These are phyloP conservation scores for Diceros bicornis DNA, from an alignment of 2,797 vertebrate species.

Conservation along the genomic window DNA sequence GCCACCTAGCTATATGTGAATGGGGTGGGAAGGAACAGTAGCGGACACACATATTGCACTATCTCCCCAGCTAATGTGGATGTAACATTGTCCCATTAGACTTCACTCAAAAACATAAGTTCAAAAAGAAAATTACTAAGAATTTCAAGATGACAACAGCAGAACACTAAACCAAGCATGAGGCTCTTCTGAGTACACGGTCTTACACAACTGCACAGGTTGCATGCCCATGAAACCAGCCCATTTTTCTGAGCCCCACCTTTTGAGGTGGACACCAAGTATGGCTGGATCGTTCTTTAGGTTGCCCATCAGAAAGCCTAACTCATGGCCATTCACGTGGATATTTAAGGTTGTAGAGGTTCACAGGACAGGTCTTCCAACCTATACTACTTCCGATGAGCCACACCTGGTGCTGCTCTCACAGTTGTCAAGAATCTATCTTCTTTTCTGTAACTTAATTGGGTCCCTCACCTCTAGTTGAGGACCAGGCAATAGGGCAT, in stretches of 20 bases:
- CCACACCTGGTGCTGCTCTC: background rate
- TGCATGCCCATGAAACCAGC: background rate
- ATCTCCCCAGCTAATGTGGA: background rate
- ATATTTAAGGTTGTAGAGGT: background rate
- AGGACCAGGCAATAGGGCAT: background rate
- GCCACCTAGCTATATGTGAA: background rate
- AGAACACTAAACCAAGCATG: background rate
- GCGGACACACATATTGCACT: no score
- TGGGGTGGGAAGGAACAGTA: background rate
- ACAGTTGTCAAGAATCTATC: background rate
- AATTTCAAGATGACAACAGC: background rate
- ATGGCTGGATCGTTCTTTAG: background rate
- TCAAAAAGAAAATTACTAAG: background rate
- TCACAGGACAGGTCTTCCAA: background rate
- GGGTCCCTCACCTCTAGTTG: background rate
- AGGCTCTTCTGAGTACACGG: background rate
- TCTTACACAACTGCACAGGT: background rate
- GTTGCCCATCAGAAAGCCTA: background rate
- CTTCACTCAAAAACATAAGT: background rate
- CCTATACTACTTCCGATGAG: background rate
- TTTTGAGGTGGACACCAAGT: background rate
- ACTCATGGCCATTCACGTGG: background rate
- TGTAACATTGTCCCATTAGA: background rate
- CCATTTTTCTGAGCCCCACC: background rate
- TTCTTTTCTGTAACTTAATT: background rate